These are phyloP conservation scores for Dasysyrphus albostriatus DNA, from an alignment of 2,888 invertebrate species.

Conservation along the genomic window DNA sequence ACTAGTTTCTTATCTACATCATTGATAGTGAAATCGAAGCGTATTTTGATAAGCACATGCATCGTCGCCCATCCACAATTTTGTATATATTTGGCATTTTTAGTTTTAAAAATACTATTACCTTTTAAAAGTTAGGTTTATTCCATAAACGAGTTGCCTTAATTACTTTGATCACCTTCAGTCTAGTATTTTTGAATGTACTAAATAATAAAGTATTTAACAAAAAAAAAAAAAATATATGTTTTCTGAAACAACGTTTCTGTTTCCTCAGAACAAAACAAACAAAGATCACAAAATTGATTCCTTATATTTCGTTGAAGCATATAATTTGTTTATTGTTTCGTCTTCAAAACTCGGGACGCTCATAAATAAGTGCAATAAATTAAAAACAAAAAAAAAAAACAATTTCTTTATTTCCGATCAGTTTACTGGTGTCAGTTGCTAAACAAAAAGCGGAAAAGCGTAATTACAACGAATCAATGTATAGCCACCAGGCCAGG, in stretches of 20 bases:
- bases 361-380: constrained; percentile 22
- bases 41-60: constrained; percentile 14
- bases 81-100: neutral
- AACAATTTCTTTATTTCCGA: constrained; percentile 59
- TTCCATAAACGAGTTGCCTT: neutral
- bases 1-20: constrained; percentile 49
- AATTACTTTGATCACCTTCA: neutral
- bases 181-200: neutral
- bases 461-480: constrained; percentile 67
- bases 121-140: constrained; percentile 13
- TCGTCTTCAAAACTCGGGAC: constrained; percentile 18
- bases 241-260: constrained; percentile 26
- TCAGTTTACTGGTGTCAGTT: constrained; percentile 54
- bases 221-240: too few species aligned
- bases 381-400: constrained; percentile 42
- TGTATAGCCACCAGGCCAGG: constrained; percentile 26
- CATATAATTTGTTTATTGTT: constrained; percentile 41
- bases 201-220: neutral
- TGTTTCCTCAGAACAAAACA: constrained; percentile 9
- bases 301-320: constrained; percentile 41
- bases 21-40: constrained; percentile 46
- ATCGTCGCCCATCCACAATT: constrained; percentile 9
- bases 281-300: constrained; percentile 49
- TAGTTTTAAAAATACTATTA: constrained; percentile 7
- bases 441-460: constrained; percentile 71